A percentile compares a stretch with the other conserved stretches of the same genome.
phyloP scores from a whole-genome alignment of 2,113 vertebrate species.

The Aythya baeri region DNA sequence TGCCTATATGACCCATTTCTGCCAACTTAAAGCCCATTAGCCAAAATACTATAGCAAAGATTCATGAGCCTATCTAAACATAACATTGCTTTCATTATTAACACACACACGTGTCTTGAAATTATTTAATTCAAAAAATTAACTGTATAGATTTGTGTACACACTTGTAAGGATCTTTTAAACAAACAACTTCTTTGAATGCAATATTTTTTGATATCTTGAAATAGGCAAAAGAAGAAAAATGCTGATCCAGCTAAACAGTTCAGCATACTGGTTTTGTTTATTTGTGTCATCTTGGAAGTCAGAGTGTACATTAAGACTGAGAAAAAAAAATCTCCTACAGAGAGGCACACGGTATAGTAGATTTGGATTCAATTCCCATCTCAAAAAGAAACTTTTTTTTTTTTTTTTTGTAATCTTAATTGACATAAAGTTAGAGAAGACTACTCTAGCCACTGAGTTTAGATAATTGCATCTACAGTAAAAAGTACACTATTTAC shows the following conservation, averaged over 20 bases:
- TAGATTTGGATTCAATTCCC: neutral
- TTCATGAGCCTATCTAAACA: neutral
- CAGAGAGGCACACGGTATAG: neutral
- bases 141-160: neutral
- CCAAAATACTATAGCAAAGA: neutral
- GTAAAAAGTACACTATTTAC: neutral
- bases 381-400: neutral
- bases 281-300: neutral
- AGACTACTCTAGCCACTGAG: neutral
- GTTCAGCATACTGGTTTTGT: neutral
- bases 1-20: neutral
- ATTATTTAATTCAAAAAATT: neutral
- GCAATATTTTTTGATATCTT: neutral
- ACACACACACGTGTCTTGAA: neutral
- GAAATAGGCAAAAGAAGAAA: neutral
- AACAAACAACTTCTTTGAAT: neutral
- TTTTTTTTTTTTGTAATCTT: neutral
- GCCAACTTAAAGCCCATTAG: neutral
- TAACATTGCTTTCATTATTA: neutral
- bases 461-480: neutral
- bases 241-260: neutral
- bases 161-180: neutral
- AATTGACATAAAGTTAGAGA: neutral
- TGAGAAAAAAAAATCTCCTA: accelerated
- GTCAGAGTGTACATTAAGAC: neutral